These are phyloP conservation scores for Coecobrya sp. DNA, from an alignment of 2,888 invertebrate species.

Conservation along the genomic window DNA sequence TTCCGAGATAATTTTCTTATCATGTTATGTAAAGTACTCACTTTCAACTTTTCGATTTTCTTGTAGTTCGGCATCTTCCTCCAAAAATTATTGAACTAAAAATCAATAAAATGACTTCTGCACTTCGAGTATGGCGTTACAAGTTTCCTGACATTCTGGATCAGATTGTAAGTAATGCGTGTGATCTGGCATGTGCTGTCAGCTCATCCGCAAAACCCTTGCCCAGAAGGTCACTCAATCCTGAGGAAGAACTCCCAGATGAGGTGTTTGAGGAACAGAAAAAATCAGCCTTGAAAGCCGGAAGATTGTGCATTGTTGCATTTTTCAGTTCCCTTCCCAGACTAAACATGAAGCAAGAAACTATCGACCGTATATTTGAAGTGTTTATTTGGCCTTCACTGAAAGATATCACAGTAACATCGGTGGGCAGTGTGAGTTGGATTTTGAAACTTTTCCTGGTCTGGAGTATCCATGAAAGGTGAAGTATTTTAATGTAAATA, in stretches of 20 bases:
- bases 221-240: conserved; percentile 59
- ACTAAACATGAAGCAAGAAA: conserved; percentile 92
- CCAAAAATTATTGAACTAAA: conserved; percentile 83
- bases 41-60: background rate
- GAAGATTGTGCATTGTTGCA: conserved; percentile 89
- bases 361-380: conserved; percentile 93
- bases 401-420: conserved; percentile 87
- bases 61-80: conserved; percentile 69
- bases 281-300: conserved; percentile 81
- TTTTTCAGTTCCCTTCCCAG: conserved; percentile 94
- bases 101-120: conserved; percentile 82
- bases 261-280: conserved; percentile 82
- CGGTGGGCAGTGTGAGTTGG: conserved; percentile 81
- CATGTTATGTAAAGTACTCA: conserved; percentile 1
- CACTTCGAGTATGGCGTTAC: conserved; percentile 81
- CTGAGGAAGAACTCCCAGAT: conserved; percentile 79
- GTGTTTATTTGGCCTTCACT: conserved; percentile 94
- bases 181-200: conserved; percentile 71
- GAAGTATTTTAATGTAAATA: background rate
- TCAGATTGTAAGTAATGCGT: conserved; percentile 77
- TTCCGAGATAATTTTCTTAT: too few species aligned
- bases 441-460: conserved; percentile 93
- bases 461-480: conserved; percentile 94
- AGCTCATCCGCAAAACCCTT: conserved; percentile 63
- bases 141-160: conserved; percentile 80